Percentiles rank a stretch among this genome's conserved stretches.
Conservation (phyloP, 2,888 invertebrate genomes). For the Melikaiella ostensackeni region DNA sequence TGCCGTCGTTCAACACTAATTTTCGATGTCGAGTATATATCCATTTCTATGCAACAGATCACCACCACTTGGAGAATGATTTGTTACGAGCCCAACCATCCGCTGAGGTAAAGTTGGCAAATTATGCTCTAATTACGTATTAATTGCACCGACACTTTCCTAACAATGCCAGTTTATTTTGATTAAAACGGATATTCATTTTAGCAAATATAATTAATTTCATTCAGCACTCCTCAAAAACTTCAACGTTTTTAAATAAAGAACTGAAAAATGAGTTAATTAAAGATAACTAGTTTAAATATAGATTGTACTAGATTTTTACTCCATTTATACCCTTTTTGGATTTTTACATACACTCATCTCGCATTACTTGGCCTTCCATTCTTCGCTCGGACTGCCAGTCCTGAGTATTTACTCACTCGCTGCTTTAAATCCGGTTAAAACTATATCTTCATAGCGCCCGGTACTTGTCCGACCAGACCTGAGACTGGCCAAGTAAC, state of each 20-base stretch:
- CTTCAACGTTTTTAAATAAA: too few species aligned
- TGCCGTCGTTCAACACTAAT: slow-evolving; percentile 24
- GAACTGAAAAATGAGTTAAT: too few species aligned
- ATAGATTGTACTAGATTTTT: too few species aligned
- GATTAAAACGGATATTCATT: neutral
- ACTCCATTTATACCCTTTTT: too few species aligned
- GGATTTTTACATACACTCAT: too few species aligned
- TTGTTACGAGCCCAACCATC: slow-evolving; percentile 17
- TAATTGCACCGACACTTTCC: slow-evolving; percentile 12
- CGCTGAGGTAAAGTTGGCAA: slow-evolving; percentile 19
- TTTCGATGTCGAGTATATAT: slow-evolving; percentile 21
- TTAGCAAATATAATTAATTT: neutral
- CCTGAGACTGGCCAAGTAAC: too few species aligned
- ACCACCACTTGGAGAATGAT: slow-evolving; percentile 13
- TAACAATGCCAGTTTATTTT: neutral
- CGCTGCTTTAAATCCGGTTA: too few species aligned
- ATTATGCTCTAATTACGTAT: slow-evolving; percentile 23
- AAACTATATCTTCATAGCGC: too few species aligned
- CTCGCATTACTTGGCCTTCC: too few species aligned
- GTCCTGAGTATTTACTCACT: too few species aligned
- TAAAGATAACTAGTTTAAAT: neutral
- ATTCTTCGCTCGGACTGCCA: too few species aligned
- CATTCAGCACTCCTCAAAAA: neutral
- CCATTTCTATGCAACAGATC: slow-evolving; percentile 7
- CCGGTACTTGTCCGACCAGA: too few species aligned